Percentiles rank a stretch among this genome's conserved stretches.
These are phyloP conservation scores for Osmerus mordax DNA, from an alignment of 2,113 vertebrate species.

Conservation along the genomic window DNA sequence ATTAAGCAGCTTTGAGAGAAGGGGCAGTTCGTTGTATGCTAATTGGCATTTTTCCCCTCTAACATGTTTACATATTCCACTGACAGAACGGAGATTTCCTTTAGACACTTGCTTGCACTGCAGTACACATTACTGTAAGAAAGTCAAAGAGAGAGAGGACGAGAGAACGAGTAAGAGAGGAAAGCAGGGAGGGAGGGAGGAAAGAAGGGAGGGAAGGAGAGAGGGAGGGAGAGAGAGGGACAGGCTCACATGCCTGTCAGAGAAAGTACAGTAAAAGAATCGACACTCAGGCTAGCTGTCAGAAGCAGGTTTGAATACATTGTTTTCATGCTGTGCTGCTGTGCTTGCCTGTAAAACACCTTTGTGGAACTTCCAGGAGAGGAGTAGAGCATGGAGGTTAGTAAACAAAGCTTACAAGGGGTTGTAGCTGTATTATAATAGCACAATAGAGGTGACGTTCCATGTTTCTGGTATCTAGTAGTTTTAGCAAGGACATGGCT, in stretches of 20 bases:
- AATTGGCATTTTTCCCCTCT: constrained; percentile 31
- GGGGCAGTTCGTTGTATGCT: constrained; percentile 49
- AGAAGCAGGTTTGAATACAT: constrained; percentile 37
- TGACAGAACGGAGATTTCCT: constrained; percentile 44
- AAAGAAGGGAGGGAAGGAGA: background rate
- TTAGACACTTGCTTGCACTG: constrained; percentile 19
- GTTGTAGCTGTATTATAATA: too few species aligned
- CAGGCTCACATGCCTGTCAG: constrained; percentile 19
- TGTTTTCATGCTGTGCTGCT: constrained; percentile 41
- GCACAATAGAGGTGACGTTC: too few species aligned
- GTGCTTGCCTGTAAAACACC: constrained; percentile 24
- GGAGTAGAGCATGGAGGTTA: constrained; percentile 67
- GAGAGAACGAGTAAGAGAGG: too few species aligned
- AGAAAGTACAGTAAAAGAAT: constrained; percentile 1
- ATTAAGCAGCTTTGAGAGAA: constrained; percentile 64
- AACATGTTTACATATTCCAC: constrained; percentile 36
- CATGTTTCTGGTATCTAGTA: too few species aligned
- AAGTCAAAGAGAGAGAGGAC: background rate
- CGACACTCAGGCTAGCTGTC: constrained; percentile 32
- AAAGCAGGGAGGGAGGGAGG: too few species aligned
- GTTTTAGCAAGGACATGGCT: too few species aligned
- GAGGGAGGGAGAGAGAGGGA: background rate
- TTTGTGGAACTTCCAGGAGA: constrained; percentile 19
- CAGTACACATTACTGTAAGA: background rate
- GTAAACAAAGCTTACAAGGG: constrained; percentile 10